phyloP scores from a whole-genome alignment of 2,113 vertebrate species.

The Forbesichthys papilliferus region DNA sequence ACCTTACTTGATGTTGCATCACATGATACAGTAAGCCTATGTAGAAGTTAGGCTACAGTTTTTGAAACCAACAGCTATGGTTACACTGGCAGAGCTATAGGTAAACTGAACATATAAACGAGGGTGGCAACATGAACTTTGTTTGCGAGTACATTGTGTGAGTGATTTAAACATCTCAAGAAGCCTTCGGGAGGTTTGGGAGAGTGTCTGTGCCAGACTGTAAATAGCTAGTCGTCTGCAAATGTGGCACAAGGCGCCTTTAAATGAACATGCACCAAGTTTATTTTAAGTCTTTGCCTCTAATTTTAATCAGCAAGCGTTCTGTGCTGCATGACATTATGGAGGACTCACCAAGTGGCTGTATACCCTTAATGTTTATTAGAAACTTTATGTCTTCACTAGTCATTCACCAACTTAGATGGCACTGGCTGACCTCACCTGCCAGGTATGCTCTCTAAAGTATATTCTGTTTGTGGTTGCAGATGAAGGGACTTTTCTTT shows the following conservation, averaged over 20 bases:
- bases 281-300: conserved; percentile 48
- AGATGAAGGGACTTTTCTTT: conserved; percentile 28
- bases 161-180: conserved; percentile 37
- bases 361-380: conserved; percentile 4
- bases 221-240: too few species aligned
- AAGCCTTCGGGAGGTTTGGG: conserved; percentile 20
- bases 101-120: conserved; percentile 32
- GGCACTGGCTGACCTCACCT: conserved; percentile 33
- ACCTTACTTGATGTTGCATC: background rate
- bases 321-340: conserved; percentile 24
- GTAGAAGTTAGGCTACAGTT: background rate
- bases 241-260: conserved; percentile 47
- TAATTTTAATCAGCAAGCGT: conserved; percentile 41
- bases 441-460: conserved; percentile 44
- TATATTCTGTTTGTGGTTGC: conserved; percentile 12
- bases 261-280: conserved; percentile 41
- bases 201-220: conserved; percentile 9
- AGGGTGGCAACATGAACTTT: conserved; percentile 24
- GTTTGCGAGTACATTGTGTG: conserved; percentile 24
- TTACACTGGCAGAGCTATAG: conserved; percentile 31
- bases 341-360: conserved; percentile 29
- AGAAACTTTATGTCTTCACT: conserved; percentile 35
- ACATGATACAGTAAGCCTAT: background rate
- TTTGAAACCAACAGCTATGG: conserved; percentile 23
- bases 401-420: conserved; percentile 23